Base-by-base conservation (phyloP, 2,797 vertebrate species). In the Hafferia zeledoni region DNA sequence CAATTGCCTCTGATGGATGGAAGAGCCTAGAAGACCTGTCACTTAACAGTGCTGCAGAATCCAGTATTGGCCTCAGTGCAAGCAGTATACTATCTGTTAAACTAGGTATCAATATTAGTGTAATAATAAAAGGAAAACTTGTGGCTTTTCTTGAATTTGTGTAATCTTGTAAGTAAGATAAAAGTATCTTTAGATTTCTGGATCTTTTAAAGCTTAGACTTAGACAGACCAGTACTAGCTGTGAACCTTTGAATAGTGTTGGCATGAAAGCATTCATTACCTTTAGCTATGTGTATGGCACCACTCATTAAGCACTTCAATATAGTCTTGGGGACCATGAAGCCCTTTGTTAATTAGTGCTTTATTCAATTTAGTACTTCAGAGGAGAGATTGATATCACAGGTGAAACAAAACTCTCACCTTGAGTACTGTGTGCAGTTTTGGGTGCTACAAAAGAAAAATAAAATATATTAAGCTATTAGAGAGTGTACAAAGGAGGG, bases 1-100 rank as follows among this genome's bases (percentile, higher is more conserved):
- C 97, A 95, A 97, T 98, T 13, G 24, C 98, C 72, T 99, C 98
- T 95, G 98, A 98, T 93, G 98, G 98, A 87, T 97, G 98, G 98
- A 97, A 97, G 86, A 97, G 85, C 90, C 95, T 97, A 27, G 98
- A 98, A 93, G 97, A 97, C 22, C 61, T 93, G 94, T 94, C 95
- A 19, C 93, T 95, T 93, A 97, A 97, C 86, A 98, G 96, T 91
- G 96, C 97, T 94, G 61, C 87, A 31, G 98, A 98, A 90, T 97
- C 98, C 35, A 97, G 59, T 82, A 97, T 99, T 22, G 99, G 99
- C 93, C 98, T 99, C 50, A 81, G 97, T 35, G 85, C 97, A 50
- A 90, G 97, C 97, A 99, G 98, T 49, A 97, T 99, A 52, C 95
- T 97, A 90, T 99, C 98, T 81, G 89, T 99, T 94, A 98, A 96